These are phyloP conservation scores for Pterocles orientalis DNA, from an alignment of 2,113 vertebrate species.

Conservation along the genomic window DNA sequence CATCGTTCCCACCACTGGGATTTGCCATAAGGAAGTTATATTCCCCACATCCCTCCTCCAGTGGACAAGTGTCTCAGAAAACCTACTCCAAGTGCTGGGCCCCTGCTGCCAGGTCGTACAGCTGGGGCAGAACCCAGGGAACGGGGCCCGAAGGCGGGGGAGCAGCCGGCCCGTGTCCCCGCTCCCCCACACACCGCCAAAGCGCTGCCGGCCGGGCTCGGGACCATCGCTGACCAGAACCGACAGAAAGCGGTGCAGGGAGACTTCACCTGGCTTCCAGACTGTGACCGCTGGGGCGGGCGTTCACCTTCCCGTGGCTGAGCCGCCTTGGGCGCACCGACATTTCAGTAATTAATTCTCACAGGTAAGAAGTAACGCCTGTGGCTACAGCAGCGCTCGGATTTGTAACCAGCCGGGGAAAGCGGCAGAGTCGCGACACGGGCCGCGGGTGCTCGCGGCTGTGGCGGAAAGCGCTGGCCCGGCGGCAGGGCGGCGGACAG, in stretches of 20 bases:
- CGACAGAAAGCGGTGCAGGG: neutral
- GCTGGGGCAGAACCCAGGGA: neutral
- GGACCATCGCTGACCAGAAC: neutral
- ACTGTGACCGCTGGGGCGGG: neutral
- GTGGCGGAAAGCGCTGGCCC: neutral
- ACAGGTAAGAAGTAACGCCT: neutral
- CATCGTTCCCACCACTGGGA: neutral
- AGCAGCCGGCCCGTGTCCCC: fast-evolving
- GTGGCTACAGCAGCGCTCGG: neutral
- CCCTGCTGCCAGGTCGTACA: neutral
- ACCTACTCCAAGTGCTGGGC: neutral
- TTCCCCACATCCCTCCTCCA: neutral
- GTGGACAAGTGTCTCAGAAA: neutral
- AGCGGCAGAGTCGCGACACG: fast-evolving
- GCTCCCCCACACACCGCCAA: no score
- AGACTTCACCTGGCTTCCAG: neutral
- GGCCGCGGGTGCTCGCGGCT: no score
- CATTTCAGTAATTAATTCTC: no score
- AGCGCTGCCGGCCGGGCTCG: fast-evolving
- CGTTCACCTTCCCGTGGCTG: neutral
- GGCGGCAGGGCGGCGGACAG: neutral
- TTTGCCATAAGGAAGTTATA: neutral
- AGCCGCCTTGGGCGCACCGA: neutral
- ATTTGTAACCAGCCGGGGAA: neutral
- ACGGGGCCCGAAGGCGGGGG: fast-evolving